Percentiles rank a stretch among this genome's conserved stretches.
Conservation (phyloP, 1,140 invertebrate species). For the Drosophila obscura region DNA sequence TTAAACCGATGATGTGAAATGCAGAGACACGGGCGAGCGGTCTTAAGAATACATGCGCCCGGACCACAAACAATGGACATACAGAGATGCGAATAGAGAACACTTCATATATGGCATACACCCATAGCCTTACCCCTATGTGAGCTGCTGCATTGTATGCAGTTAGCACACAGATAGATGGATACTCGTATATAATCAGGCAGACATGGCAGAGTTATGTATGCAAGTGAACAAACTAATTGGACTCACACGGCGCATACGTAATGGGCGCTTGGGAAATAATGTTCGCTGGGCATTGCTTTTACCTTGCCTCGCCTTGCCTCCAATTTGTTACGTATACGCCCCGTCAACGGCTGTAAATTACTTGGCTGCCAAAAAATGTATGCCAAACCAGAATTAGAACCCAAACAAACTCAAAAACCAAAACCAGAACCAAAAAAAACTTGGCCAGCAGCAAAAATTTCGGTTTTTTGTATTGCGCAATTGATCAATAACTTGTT, state of each 20-base stretch:
- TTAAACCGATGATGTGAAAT: conserved; percentile 82
- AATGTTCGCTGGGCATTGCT: conserved; percentile 39
- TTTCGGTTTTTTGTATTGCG: conserved; percentile 38
- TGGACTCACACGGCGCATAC: conserved; percentile 78
- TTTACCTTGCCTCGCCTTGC: conserved; percentile 14
- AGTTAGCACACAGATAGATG: conserved; percentile 5
- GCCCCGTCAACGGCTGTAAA: conserved; percentile 42
- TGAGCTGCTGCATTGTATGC: conserved; percentile 10
- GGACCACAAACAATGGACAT: conserved; percentile 63
- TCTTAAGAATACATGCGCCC: conserved; percentile 44
- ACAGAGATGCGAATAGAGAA: conserved; percentile 29
- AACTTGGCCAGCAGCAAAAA: conserved; percentile 21
- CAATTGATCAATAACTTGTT: conserved; percentile 67
- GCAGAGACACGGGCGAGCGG: conserved; percentile 34
- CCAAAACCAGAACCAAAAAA: conserved; percentile 26
- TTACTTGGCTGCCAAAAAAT: conserved; percentile 51
- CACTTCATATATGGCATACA: conserved; percentile 57
- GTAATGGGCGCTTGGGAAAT: conserved; percentile 73
- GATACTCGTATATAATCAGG: conserved; percentile 6
- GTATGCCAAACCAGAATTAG: conserved; percentile 39
- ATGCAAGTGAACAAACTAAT: conserved; percentile 59
- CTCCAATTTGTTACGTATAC: conserved; percentile 71
- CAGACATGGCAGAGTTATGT: conserved; percentile 27
- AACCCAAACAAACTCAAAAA: conserved; percentile 23
- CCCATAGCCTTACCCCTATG: not conserved